Evolutionary conservation across 2,113 vertebrate genomes (phyloP).

Genomic region (Xiphorhynchus elegans): DNA sequence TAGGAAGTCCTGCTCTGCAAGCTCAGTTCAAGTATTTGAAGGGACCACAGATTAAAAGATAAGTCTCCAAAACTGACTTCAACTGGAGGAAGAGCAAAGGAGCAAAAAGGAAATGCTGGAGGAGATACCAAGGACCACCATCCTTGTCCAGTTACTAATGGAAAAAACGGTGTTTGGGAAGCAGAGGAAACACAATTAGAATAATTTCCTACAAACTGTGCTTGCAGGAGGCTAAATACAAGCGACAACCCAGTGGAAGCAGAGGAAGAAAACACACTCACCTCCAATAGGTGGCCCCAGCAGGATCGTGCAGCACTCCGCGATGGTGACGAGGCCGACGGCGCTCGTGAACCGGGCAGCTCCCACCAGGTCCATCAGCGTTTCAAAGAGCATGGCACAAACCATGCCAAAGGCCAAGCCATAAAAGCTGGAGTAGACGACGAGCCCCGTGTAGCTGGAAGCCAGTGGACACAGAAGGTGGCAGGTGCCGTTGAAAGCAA

Average conservation of each 20-base stretch:
- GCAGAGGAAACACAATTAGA: not conserved
- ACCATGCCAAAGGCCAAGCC: slow-evolving; percentile 82
- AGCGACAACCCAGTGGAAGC: not conserved
- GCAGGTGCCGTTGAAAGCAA: slow-evolving; percentile 78
- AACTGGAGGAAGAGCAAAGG: not conserved
- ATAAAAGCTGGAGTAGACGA: slow-evolving; percentile 72
- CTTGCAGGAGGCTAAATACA: not conserved
- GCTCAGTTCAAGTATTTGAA: not conserved
- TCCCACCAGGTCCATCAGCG: slow-evolving; percentile 84
- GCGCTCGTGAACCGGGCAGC: slow-evolving; percentile 76
- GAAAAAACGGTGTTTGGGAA: fast-evolving
- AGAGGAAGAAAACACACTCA: slow-evolving; percentile 45
- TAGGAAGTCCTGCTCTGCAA: not conserved
- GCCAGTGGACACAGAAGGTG: slow-evolving; percentile 84
- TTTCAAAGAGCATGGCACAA: slow-evolving; percentile 84
- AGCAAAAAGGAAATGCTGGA: not conserved
- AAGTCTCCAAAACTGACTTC: not conserved
- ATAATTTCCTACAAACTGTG: not conserved
- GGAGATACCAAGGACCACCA: not conserved
- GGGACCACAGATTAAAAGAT: not conserved
- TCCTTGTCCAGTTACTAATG: not conserved
- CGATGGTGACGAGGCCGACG: slow-evolving; percentile 82
- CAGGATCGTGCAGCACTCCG: slow-evolving; percentile 80
- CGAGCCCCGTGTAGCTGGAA: slow-evolving; percentile 63
- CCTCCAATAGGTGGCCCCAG: slow-evolving; percentile 85